phyloP scores from a whole-genome alignment of 2,113 vertebrate genomes.

The Gila orcuttii region DNA sequence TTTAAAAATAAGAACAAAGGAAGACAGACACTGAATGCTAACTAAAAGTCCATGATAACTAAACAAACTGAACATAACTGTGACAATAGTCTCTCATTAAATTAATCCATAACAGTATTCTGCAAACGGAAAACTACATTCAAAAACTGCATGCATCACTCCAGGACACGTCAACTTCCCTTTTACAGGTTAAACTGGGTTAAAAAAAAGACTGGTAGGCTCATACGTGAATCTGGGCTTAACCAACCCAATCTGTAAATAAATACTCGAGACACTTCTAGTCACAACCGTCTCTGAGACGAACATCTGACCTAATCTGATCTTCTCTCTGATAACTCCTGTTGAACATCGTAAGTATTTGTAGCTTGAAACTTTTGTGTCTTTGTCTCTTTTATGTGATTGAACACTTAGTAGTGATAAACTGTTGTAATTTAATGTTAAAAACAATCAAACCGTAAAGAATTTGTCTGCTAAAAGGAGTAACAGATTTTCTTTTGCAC shows the following conservation, averaged over 20 bases:
- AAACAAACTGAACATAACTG: no score
- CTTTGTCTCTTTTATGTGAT: not conserved
- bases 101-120: not conserved
- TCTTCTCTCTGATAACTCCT: not conserved
- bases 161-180: no score
- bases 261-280: not conserved
- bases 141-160: not conserved
- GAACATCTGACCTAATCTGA: not conserved
- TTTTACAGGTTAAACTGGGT: no score
- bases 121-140: not conserved
- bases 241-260: not conserved
- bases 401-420: not conserved
- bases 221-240: no score
- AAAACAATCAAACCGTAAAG: not conserved
- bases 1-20: no score
- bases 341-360: not conserved
- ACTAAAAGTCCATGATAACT: no score
- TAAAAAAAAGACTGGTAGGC: no score
- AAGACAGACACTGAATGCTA: no score
- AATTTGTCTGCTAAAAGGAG: not conserved
- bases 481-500: not conserved
- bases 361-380: not conserved
- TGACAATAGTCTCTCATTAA: no score
- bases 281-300: conserved; percentile 16
- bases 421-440: not conserved